Percentiles rank a stretch among this genome's conserved stretches.
These are phyloP conservation scores for Muscicapa adusta DNA, from an alignment of 2,113 vertebrate genomes.

Conservation along the genomic window DNA sequence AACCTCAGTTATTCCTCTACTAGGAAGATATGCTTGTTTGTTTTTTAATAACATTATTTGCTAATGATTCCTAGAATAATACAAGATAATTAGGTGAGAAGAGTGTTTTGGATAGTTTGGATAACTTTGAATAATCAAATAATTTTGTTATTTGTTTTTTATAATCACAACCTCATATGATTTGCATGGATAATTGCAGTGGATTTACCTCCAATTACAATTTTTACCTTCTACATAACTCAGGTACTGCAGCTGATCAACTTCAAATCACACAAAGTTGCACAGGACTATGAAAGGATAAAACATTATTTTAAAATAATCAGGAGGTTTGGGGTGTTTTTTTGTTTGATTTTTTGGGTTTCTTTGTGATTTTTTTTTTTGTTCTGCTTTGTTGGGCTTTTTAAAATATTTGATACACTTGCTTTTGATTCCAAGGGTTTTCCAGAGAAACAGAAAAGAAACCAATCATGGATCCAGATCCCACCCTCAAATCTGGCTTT, in stretches of 20 bases:
- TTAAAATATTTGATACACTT: neutral
- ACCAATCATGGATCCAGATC: neutral
- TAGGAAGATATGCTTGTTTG: neutral
- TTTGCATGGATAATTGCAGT: neutral
- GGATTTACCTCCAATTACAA: neutral
- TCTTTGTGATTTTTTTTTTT: neutral
- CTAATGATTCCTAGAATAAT: neutral
- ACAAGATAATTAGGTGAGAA: no score
- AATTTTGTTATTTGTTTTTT: neutral
- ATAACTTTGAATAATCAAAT: neutral
- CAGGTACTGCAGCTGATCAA: neutral
- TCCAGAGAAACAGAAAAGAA: neutral
- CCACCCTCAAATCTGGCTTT: neutral
- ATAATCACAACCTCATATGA: neutral
- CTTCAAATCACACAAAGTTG: neutral
- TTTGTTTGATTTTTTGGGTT: neutral
- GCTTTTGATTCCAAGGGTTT: neutral
- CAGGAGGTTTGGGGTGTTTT: rapidly evolving
- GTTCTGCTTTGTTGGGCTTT: neutral
- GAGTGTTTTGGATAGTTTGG: neutral
- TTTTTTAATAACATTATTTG: neutral
- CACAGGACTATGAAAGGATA: neutral
- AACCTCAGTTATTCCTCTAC: neutral
- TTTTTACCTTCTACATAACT: neutral
- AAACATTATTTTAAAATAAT: neutral